A percentile compares a stretch with the other conserved stretches of the same genome.
phyloP scores from a whole-genome alignment of 2,888 invertebrate genomes.

The Amorpha juglandis region DNA sequence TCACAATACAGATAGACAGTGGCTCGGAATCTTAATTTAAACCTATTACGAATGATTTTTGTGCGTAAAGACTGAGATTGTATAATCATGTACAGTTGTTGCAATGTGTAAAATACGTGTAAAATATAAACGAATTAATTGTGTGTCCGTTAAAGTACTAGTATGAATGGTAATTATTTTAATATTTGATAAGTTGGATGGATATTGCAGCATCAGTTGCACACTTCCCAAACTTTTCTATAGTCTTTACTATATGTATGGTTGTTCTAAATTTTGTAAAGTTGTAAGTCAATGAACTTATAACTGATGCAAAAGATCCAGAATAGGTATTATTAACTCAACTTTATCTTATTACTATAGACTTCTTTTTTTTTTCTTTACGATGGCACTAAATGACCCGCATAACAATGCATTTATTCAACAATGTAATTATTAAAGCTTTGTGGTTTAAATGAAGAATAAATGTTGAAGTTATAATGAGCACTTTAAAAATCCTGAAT shows the following conservation, averaged over 20 bases:
- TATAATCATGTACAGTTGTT: slow-evolving; percentile 67
- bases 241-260: background rate
- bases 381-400: slow-evolving; percentile 59
- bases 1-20: slow-evolving; percentile 27
- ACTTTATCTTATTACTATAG: slow-evolving; percentile 32
- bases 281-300: background rate
- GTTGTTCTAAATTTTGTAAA: slow-evolving; percentile 9
- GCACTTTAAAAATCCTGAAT: slow-evolving; percentile 75
- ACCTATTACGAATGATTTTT: slow-evolving; percentile 47
- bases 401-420: slow-evolving; percentile 29
- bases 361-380: slow-evolving; percentile 60
- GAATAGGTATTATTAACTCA: background rate
- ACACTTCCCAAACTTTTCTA: background rate
- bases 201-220: slow-evolving; percentile 15
- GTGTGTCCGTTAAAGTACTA: slow-evolving; percentile 57
- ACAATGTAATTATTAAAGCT: slow-evolving; percentile 36
- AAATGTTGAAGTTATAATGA: slow-evolving; percentile 72
- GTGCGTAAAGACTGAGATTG: slow-evolving; percentile 71
- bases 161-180: slow-evolving; percentile 44
- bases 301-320: slow-evolving; percentile 6
- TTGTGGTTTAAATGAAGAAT: slow-evolving; percentile 40
- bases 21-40: slow-evolving; percentile 30
- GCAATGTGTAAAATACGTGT: slow-evolving; percentile 67
- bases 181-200: slow-evolving; percentile 1
- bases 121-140: slow-evolving; percentile 41